Conservation (phyloP, 2,113 vertebrate species). For the Cephalopholis sonnerati region DNA sequence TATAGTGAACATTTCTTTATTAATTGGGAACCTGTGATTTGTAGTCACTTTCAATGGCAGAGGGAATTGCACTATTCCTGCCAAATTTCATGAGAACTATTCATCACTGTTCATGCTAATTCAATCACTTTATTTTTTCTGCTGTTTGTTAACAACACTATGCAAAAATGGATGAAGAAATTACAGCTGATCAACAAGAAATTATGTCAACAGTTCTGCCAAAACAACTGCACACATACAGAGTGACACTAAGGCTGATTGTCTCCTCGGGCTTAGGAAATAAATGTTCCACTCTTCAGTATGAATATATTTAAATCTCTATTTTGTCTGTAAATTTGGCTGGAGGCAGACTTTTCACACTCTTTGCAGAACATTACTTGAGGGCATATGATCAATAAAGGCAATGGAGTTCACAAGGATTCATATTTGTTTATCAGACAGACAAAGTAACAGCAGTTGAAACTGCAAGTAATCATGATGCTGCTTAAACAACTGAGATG, state of each 20-base stretch:
- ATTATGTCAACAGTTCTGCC: not conserved
- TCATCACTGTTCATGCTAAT: not conserved
- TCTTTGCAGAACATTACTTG: slow-evolving; percentile 1
- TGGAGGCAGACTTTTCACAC: not conserved
- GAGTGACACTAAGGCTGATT: not conserved
- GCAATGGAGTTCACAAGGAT: not conserved
- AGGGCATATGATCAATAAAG: not conserved
- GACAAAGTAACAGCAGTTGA: not conserved
- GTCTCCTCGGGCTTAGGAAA: slow-evolving; percentile 8
- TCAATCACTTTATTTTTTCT: not conserved
- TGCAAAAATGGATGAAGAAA: slow-evolving; percentile 10
- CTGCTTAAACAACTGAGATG: not conserved
- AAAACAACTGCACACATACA: not conserved
- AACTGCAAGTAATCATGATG: not conserved
- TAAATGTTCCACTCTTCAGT: not conserved
- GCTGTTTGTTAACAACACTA: slow-evolving; percentile 3
- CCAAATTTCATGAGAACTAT: not conserved
- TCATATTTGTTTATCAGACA: not conserved
- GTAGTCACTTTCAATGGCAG: not conserved
- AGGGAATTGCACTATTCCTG: not conserved
- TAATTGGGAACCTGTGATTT: not conserved
- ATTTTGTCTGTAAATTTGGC: not conserved
- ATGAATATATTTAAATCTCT: not conserved
- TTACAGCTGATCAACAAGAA: slow-evolving; percentile 13
- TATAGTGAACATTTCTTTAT: not conserved